These are phyloP conservation scores for Dolichallabes microphthalmus DNA, from an alignment of 2,113 vertebrate species.

Conservation along the genomic window DNA sequence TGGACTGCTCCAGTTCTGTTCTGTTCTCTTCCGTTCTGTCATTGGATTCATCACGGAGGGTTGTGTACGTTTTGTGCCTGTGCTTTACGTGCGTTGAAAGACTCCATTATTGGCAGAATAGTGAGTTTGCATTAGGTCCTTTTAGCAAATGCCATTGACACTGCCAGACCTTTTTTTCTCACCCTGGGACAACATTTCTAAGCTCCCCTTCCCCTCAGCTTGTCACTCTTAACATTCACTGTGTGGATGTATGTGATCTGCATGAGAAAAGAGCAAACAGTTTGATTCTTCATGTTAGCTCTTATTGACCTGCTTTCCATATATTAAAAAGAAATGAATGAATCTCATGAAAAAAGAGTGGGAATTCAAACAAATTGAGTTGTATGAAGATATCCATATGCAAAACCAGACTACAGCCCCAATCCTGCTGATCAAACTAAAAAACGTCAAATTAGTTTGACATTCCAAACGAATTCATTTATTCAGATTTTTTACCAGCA, in stretches of 20 bases:
- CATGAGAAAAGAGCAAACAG: conserved; percentile 16
- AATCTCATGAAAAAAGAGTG: not conserved
- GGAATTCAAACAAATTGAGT: not conserved
- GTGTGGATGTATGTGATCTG: conserved; percentile 21
- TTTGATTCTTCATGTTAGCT: not conserved
- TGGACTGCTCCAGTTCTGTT: conserved; percentile 20
- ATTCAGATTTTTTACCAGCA: not conserved
- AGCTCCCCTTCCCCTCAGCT: not conserved
- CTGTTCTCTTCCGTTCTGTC: conserved; percentile 13
- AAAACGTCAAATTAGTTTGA: too few species aligned
- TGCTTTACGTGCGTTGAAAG: conserved; percentile 9
- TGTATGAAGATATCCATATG: not conserved
- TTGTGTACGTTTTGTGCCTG: conserved; percentile 30
- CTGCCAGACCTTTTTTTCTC: conserved; percentile 13
- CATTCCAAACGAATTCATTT: not conserved
- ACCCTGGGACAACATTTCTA: not conserved
- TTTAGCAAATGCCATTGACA: conserved; percentile 24
- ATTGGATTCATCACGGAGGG: conserved; percentile 5
- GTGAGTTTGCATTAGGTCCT: conserved; percentile 23
- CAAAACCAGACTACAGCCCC: not conserved
- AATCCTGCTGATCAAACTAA: not conserved
- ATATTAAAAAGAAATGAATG: not conserved
- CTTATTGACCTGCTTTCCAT: not conserved
- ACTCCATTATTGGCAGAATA: conserved; percentile 9
- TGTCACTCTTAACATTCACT: not conserved